Conservation (phyloP, 2,113 vertebrate genomes). For the Erinaceus europaeus region DNA sequence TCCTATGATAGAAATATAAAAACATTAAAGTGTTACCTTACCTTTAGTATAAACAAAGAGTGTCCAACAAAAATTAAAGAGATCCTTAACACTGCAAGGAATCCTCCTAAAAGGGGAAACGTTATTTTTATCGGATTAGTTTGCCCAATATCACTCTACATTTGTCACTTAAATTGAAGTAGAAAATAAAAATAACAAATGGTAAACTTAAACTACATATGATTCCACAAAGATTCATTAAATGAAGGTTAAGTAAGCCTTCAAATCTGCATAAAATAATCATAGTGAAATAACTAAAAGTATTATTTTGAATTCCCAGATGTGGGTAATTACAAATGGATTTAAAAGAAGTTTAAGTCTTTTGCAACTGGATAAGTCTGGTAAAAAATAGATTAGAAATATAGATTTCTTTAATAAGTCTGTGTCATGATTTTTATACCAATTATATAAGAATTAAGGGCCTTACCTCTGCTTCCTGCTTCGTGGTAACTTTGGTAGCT, state of each 20-base stretch:
- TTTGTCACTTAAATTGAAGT: neutral
- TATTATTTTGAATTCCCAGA: conserved; percentile 9
- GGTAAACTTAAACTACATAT: conserved; percentile 28
- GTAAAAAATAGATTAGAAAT: neutral
- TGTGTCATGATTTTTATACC: neutral
- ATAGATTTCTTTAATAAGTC: neutral
- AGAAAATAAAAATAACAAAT: conserved; percentile 39
- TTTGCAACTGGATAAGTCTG: neutral
- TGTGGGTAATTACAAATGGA: neutral
- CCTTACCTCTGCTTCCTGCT: conserved; percentile 94
- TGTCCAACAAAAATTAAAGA: conserved; percentile 99
- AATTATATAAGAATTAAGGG: conserved; percentile 9
- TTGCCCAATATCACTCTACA: conserved; percentile 17
- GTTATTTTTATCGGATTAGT: conserved; percentile 8
- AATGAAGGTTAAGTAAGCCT: neutral
- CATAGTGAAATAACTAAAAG: conserved; percentile 10
- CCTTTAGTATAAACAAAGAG: conserved; percentile 98
- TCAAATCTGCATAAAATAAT: neutral
- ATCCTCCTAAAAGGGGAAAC: conserved; percentile 80
- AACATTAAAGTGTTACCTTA: conserved; percentile 71
- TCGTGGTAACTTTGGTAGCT: conserved; percentile 87
- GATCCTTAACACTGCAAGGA: conserved; percentile 90
- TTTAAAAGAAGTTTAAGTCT: neutral
- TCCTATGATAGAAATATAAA: conserved; percentile 18
- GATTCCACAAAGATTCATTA: neutral